These are phyloP conservation scores for Hybognathus amarus DNA, from an alignment of 2,797 vertebrate genomes.

Conservation along the genomic window DNA sequence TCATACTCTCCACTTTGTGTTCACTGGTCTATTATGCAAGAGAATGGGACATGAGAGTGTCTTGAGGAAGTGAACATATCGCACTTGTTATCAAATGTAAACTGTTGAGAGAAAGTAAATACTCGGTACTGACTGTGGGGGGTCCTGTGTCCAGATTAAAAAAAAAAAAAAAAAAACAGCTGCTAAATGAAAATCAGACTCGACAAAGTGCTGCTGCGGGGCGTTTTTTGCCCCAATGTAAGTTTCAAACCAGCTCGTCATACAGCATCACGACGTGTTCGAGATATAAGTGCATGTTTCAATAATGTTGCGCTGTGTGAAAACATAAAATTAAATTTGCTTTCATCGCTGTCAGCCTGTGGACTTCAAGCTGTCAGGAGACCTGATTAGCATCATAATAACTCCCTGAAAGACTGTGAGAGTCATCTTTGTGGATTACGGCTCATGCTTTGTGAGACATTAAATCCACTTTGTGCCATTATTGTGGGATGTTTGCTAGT, in stretches of 20 bases:
- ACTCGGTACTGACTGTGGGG: slow-evolving; percentile 41
- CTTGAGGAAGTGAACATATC: slow-evolving; percentile 38
- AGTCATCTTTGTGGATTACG: slow-evolving; percentile 72
- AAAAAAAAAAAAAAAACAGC: slow-evolving; percentile 1
- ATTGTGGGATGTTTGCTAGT: slow-evolving; percentile 74
- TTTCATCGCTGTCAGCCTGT: slow-evolving; percentile 52
- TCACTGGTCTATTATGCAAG: slow-evolving; percentile 15
- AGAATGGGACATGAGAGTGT: slow-evolving; percentile 27
- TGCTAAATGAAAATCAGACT: slow-evolving; percentile 33
- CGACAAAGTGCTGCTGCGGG: neutral
- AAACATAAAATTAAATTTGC: slow-evolving; percentile 34
- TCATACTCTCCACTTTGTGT: neutral
- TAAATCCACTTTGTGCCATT: slow-evolving; percentile 72
- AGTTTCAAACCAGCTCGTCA: neutral
- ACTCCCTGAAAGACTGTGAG: slow-evolving; percentile 55
- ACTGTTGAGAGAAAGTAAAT: slow-evolving; percentile 43
- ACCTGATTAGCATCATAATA: slow-evolving; percentile 63
- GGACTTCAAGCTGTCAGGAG: slow-evolving; percentile 60
- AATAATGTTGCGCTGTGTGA: slow-evolving; percentile 35
- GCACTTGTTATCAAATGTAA: slow-evolving; percentile 46
- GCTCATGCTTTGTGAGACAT: slow-evolving; percentile 73
- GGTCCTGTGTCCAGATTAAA: slow-evolving; percentile 21
- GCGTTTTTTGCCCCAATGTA: neutral
- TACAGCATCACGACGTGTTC: neutral
- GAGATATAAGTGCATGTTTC: slow-evolving; percentile 23